Percentiles rank a stretch among this genome's conserved stretches.
Evolutionary conservation across 2,888 invertebrate species (phyloP).

Genomic region (Hyalella azteca): DNA sequence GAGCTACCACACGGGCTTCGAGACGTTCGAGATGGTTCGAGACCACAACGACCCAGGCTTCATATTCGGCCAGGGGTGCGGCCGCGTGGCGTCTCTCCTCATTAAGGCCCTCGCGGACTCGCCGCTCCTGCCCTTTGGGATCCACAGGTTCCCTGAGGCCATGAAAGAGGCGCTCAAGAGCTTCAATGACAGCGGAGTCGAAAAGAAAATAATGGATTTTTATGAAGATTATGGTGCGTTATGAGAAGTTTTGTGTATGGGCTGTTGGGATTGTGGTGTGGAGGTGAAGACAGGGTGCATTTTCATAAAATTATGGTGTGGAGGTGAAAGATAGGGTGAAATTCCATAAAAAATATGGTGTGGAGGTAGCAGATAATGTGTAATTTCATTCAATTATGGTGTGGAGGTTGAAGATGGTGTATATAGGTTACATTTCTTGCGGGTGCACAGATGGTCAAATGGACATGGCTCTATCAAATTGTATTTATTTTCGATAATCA

Average conservation of each 20-base stretch:
- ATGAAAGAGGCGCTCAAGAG: constrained; percentile 39
- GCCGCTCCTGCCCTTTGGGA: constrained; percentile 47
- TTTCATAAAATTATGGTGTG: too few relatives aligned
- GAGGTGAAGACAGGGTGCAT: too few relatives aligned
- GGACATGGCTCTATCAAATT: too few relatives aligned
- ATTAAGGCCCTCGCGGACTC: constrained; percentile 47
- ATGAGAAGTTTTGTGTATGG: not conserved
- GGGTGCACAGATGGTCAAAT: too few relatives aligned
- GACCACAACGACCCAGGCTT: constrained; percentile 62
- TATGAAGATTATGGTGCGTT: not conserved
- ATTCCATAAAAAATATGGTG: too few relatives aligned
- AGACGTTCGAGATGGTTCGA: constrained; percentile 62
- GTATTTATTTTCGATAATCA: too few relatives aligned
- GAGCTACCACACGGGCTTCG: constrained; percentile 63
- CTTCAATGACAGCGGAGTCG: not conserved
- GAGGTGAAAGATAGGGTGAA: too few relatives aligned
- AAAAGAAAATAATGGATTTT: not conserved
- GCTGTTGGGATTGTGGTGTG: too few relatives aligned
- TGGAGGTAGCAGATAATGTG: too few relatives aligned
- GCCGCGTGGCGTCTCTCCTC: constrained; percentile 41
- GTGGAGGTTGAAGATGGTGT: too few relatives aligned
- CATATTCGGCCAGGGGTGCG: constrained; percentile 60
- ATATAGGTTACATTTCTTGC: too few relatives aligned
- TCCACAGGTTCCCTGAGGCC: constrained; percentile 40
- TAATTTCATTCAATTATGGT: too few relatives aligned